phyloP scores from a whole-genome alignment of 1,140 invertebrate species.

The Sycobia sp. region DNA sequence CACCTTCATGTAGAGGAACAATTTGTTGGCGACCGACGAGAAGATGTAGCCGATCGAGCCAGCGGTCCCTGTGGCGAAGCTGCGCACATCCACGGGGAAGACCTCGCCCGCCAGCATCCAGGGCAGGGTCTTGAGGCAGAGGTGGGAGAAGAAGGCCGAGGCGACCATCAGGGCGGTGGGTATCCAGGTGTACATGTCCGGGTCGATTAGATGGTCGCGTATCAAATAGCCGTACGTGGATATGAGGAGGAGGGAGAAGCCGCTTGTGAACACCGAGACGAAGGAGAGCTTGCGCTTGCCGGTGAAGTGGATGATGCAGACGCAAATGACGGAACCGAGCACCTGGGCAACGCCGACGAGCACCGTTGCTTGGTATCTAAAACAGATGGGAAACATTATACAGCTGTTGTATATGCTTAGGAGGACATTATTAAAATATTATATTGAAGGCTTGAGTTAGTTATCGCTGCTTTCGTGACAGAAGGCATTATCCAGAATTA shows the following conservation, averaged over 20 bases:
- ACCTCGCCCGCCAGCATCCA: constrained; percentile 81
- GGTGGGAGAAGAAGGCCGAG: constrained; percentile 71
- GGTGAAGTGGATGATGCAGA: constrained; percentile 69
- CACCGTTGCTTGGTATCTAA: constrained; percentile 70
- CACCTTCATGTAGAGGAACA: constrained; percentile 70
- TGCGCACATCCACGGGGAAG: constrained; percentile 62
- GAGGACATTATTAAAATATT: not conserved
- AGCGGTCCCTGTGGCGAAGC: constrained; percentile 70
- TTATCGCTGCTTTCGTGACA: no score
- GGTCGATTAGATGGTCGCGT: constrained; percentile 38
- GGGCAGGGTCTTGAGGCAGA: constrained; percentile 72
- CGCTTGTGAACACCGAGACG: constrained; percentile 69
- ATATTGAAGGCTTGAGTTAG: no score
- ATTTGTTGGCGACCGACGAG: constrained; percentile 74
- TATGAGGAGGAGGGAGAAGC: constrained; percentile 66
- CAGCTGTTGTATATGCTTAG: not conserved
- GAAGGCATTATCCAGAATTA: no score
- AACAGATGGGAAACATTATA: no score
- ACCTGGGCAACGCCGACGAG: constrained; percentile 72
- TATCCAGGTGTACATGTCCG: constrained; percentile 67
- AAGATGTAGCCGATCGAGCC: constrained; percentile 76
- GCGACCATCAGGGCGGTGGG: constrained; percentile 70
- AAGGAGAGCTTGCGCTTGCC: constrained; percentile 73
- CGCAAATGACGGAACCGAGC: constrained; percentile 67
- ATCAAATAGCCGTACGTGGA: constrained; percentile 64